Conservation (phyloP, 2,797 vertebrate species). For the Lagodon rhomboides region DNA sequence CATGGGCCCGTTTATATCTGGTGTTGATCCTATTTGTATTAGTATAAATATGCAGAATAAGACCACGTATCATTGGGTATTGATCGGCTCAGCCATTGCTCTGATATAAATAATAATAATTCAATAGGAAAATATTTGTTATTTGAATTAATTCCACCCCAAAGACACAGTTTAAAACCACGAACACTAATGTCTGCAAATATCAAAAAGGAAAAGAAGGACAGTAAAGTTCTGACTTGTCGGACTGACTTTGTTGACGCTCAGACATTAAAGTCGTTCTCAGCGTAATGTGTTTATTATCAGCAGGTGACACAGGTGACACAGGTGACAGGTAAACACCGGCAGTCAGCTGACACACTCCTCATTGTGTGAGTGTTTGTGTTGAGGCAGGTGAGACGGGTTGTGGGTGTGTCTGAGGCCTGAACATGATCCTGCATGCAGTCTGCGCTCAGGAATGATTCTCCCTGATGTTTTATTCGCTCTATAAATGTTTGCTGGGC, state of each 20-base stretch:
- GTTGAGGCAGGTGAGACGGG: no score
- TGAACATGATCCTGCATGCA: background rate
- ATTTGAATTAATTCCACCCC: background rate
- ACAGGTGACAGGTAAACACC: background rate
- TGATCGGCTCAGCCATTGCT: background rate
- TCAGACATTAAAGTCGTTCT: background rate
- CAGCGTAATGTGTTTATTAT: background rate
- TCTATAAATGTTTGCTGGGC: background rate
- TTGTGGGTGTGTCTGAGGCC: background rate
- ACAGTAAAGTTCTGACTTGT: no score
- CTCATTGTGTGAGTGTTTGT: background rate
- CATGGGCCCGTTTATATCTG: no score
- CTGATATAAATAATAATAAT: background rate
- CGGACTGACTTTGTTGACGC: background rate
- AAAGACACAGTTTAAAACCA: background rate
- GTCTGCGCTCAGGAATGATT: background rate
- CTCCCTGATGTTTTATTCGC: background rate
- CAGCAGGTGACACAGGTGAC: background rate
- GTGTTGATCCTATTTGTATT: no score
- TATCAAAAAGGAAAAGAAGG: background rate
- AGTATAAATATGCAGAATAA: no score
- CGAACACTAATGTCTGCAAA: background rate
- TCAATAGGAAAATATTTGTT: background rate
- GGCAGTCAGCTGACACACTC: background rate
- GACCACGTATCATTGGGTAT: background rate